Percentiles rank a stretch among this genome's conserved stretches.
These are phyloP conservation scores for Battus philenor DNA, from an alignment of 1,140 invertebrate genomes.

Conservation along the genomic window DNA sequence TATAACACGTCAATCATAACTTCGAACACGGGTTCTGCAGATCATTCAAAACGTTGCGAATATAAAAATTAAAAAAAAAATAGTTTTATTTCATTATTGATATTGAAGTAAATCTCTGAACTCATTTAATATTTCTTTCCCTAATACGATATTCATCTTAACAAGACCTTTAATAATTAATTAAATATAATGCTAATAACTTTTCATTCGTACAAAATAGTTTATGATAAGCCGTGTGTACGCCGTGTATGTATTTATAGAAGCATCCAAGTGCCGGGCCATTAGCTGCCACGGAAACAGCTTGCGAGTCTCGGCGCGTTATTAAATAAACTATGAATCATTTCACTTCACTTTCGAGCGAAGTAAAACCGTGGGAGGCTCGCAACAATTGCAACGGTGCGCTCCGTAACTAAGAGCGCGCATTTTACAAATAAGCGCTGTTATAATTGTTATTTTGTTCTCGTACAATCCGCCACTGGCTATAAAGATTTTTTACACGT, in stretches of 20 bases:
- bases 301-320: background rate
- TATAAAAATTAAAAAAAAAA: too few relatives aligned
- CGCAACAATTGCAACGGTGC: conserved; percentile 1
- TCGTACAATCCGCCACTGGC: too few relatives aligned
- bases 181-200: too few relatives aligned
- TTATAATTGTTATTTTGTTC: background rate
- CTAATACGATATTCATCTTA: too few relatives aligned
- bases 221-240: background rate
- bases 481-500: too few relatives aligned
- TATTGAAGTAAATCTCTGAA: too few relatives aligned
- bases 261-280: background rate
- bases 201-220: background rate
- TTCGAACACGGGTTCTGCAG: too few relatives aligned
- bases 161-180: too few relatives aligned
- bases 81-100: too few relatives aligned
- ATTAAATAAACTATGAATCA: background rate
- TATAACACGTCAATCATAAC: too few relatives aligned
- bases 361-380: conserved; percentile 6
- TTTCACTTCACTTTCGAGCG: conserved; percentile 8
- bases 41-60: too few relatives aligned
- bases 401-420: background rate
- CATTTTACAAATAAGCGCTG: conserved; percentile 6
- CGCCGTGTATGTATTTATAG: background rate
- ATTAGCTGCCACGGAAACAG: conserved; percentile 1
- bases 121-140: too few relatives aligned